phyloP scores from a whole-genome alignment of 2,797 vertebrate species.

The Knipowitschia caucasica region DNA sequence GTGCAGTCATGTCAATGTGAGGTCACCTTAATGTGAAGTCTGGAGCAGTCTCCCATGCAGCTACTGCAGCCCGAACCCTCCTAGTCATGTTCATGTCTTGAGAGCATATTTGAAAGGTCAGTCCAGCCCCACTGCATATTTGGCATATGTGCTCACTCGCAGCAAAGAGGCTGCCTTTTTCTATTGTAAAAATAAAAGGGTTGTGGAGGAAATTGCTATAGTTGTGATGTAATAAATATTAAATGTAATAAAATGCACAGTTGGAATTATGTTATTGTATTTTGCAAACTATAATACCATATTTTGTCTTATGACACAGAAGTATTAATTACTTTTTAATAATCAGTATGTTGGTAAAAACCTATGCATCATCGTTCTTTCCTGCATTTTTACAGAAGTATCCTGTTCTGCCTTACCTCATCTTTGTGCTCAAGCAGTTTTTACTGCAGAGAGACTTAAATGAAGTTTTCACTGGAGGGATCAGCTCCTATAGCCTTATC shows the following conservation, averaged over 20 bases:
- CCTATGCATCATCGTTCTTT: neutral
- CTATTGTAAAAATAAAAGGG: slow-evolving; percentile 31
- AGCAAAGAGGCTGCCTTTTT: slow-evolving; percentile 23
- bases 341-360: no score
- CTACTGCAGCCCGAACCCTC: slow-evolving; percentile 1
- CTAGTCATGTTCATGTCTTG: slow-evolving; percentile 14
- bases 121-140: slow-evolving; percentile 17
- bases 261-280: neutral
- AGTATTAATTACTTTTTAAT: no score
- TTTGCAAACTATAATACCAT: neutral
- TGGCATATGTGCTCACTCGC: slow-evolving; percentile 11
- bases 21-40: slow-evolving; percentile 30
- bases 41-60: slow-evolving; percentile 14
- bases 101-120: slow-evolving; percentile 36
- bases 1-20: slow-evolving; percentile 25
- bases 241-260: no score
- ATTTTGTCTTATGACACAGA: slow-evolving; percentile 1
- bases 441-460: slow-evolving; percentile 97
- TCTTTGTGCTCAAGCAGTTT: slow-evolving; percentile 99
- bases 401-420: slow-evolving; percentile 95
- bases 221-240: no score
- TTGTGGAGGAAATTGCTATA: no score
- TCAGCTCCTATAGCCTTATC: slow-evolving; percentile 98
- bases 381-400: slow-evolving; percentile 80
- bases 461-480: slow-evolving; percentile 98